Base-by-base conservation (phyloP, 2,888 invertebrate species). In the Clunio marinus region DNA sequence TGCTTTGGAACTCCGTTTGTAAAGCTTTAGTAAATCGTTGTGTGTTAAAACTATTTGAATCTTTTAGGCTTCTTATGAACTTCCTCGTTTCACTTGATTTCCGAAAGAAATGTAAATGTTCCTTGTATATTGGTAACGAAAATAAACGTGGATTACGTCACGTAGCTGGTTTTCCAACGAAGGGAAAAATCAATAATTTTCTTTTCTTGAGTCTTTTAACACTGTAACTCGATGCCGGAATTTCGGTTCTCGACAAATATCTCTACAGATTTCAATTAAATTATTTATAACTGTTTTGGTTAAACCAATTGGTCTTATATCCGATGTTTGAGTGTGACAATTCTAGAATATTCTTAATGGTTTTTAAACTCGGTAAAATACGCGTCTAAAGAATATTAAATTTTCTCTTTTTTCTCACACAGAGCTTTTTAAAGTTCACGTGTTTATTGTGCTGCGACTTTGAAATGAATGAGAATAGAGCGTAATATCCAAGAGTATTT, bases 391-490 rank as follows among this genome's bases (percentile, higher is more conserved):
- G 41, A 41, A 41, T 41, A n/a, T n/a, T n/a, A 41, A 41, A 41
- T 51, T 51, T 17, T 51, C n/a, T 51, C 17, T 63, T 51, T 51
- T 20, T 20, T 51, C 51, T 41, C 17, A 17, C 51, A 7, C 13
- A 45, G 51, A 17, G 17, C 51, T 51, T 51, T 32, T 10, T 32
- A 7, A 32, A 7, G 4, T 32, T 63, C 63, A 45, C 63, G 45
- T 63, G 63, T 45, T 63, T 25, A 37, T 27, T 27, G 13, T 63
- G n/a, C 17, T 3, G n/a, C 15, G 45, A 22, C 28, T 63, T 45
- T 27, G 15, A 27, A 15, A 20, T 46, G 37, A 63, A 46, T 63
- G 63, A 63, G 46, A 51, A n/a, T 15, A 51, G 51, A 20, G 17
- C 51, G 51, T 10, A 10, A 32, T 32, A 10, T 10, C 4, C 32